phyloP scores from a whole-genome alignment of 2,797 vertebrate species.

The Megalops cyprinoides region DNA sequence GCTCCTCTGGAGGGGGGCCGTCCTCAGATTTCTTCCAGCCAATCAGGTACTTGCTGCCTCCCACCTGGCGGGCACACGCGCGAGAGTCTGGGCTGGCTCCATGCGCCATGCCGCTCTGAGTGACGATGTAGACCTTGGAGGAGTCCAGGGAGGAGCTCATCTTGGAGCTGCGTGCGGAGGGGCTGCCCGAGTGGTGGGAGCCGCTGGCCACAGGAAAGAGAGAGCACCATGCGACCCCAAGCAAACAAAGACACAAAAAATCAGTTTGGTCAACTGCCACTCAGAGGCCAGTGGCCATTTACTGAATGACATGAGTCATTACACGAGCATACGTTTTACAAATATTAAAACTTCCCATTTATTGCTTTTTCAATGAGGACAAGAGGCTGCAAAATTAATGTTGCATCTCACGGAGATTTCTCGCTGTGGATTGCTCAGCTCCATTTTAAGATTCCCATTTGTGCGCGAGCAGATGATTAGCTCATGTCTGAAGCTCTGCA shows the following conservation, averaged over 20 bases:
- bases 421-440: too few relatives aligned
- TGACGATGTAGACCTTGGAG: constrained; percentile 81
- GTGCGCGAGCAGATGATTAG: too few relatives aligned
- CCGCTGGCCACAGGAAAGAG: constrained; percentile 63
- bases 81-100: constrained; percentile 60
- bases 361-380: too few relatives aligned
- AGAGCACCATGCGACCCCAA: neutral
- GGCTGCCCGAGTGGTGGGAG: constrained; percentile 82
- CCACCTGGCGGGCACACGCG: constrained; percentile 70
- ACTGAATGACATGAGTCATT: too few relatives aligned
- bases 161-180: constrained; percentile 75
- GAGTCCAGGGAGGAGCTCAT: constrained; percentile 78
- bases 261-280: too few relatives aligned
- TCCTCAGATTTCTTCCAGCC: constrained; percentile 82
- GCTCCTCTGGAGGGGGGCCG: constrained; percentile 75
- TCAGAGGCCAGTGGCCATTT: too few relatives aligned
- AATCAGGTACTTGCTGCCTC: constrained; percentile 74
- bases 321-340: too few relatives aligned
- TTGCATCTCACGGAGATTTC: too few relatives aligned
- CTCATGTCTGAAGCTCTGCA: too few relatives aligned
- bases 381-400: too few relatives aligned
- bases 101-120: constrained; percentile 51
- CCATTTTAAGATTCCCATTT: too few relatives aligned
- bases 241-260: neutral
- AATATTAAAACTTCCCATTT: too few relatives aligned